phyloP scores from a whole-genome alignment of 2,113 vertebrate species.

The Phyllopteryx taeniolatus region DNA sequence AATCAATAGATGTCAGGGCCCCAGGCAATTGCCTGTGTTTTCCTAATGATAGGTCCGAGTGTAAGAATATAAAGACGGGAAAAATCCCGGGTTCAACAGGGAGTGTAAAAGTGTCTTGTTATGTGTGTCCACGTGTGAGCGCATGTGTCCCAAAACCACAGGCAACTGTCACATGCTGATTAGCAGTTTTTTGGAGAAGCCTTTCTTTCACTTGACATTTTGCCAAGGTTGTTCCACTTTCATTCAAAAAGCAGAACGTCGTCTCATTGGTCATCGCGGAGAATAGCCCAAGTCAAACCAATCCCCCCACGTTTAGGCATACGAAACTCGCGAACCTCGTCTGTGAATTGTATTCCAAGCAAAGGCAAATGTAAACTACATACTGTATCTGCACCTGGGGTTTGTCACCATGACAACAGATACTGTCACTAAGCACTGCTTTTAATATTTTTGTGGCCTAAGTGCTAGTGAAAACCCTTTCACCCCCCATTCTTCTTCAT shows the following conservation, averaged over 20 bases:
- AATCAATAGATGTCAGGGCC: too few species aligned
- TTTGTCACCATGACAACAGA: conserved; percentile 45
- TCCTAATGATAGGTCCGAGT: neutral
- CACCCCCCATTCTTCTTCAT: conserved; percentile 1
- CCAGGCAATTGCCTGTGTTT: too few species aligned
- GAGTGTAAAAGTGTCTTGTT: neutral
- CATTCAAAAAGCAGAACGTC: neutral
- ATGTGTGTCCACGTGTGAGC: neutral
- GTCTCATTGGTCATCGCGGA: neutral
- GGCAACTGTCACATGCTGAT: neutral
- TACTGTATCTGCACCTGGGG: neutral
- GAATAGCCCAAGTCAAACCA: neutral
- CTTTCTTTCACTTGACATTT: neutral
- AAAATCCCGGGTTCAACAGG: neutral
- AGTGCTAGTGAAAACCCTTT: conserved; percentile 12
- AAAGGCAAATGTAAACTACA: neutral
- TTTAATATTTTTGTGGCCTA: conserved; percentile 7
- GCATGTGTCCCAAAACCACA: conserved; percentile 1
- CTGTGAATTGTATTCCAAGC: neutral
- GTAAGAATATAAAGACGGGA: conserved; percentile 6
- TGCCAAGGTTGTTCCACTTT: neutral
- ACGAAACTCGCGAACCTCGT: neutral
- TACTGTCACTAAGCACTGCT: conserved; percentile 22
- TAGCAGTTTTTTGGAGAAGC: neutral
- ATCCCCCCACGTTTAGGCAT: neutral